Base-by-base conservation (phyloP, 1,140 invertebrate genomes). In the Musca domestica region DNA sequence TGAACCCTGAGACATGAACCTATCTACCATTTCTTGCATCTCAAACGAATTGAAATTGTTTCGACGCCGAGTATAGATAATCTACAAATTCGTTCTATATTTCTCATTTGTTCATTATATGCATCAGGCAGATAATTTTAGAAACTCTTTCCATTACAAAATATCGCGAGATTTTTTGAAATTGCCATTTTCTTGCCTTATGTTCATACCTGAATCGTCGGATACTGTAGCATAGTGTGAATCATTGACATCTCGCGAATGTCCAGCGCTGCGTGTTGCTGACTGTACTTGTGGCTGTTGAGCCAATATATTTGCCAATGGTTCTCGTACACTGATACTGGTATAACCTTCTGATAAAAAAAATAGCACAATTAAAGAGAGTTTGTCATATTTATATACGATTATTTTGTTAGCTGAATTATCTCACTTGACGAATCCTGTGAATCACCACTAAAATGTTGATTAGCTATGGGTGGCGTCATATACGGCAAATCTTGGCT, bases 401-500 rank as follows among this genome's bases (percentile, higher is more conserved):
- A n/a, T n/a, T n/a, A n/a, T n/a, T 49, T 30, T 15, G 30, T n/a
- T n/a, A n/a, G 34, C 34, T 41, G 34, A 6, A n/a, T 61, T 9
- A 47, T 22, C 17, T 47, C 83, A 92, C 91, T 92, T 51, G 90
- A 88, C 14, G 89, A 94, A 82, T 94, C 92, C 70, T 93, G 92
- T 4, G 91, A 93, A 82, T 94, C 92, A 0, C 92, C 92, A 75
- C 91, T 93, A 74, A 93, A 94, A 79, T 87, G 85, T 41, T 82
- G 83, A 49, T 74, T 76, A 0, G 86, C 81, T 51, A 91, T 85
- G 0, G 92, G 92, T 65, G 92, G 92, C 41, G 92, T 95, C 88
- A 95, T 95, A 74, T 95, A 95, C 6, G 92, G 93, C 76, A 95
- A 84, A 76, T 95, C 92, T 80, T 92, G 91, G 83, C 90, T 94